phyloP scores from a whole-genome alignment of 2,888 invertebrate species.

The Tiliacea aurago region DNA sequence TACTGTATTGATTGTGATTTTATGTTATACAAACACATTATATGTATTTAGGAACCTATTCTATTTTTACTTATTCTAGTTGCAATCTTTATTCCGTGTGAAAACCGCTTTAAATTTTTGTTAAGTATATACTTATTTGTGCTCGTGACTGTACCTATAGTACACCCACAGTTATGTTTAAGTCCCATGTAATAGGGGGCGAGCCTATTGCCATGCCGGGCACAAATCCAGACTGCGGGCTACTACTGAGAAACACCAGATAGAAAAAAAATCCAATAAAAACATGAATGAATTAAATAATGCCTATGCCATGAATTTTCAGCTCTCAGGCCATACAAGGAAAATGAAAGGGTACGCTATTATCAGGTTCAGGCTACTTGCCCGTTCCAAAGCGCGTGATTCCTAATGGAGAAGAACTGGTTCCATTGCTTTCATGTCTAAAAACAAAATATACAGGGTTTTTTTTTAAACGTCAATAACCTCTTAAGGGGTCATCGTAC shows the following conservation, averaged over 20 bases:
- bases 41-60: no score
- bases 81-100: no score
- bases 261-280: background rate
- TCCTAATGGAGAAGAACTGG: background rate
- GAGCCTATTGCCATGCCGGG: background rate
- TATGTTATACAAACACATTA: no score
- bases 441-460: background rate
- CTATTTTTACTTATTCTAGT: no score
- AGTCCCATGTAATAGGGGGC: background rate
- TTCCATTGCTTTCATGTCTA: background rate
- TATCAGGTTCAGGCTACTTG: background rate
- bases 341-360: background rate
- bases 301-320: background rate
- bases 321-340: no score
- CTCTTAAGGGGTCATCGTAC: no score
- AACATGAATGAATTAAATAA: background rate
- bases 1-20: no score
- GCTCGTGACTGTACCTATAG: no score
- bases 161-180: background rate
- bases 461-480: no score
- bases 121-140: no score
- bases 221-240: background rate
- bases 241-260: background rate
- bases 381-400: background rate
- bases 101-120: no score